Conservation (phyloP, 2,113 vertebrate species). For the Pteruthius melanotis region DNA sequence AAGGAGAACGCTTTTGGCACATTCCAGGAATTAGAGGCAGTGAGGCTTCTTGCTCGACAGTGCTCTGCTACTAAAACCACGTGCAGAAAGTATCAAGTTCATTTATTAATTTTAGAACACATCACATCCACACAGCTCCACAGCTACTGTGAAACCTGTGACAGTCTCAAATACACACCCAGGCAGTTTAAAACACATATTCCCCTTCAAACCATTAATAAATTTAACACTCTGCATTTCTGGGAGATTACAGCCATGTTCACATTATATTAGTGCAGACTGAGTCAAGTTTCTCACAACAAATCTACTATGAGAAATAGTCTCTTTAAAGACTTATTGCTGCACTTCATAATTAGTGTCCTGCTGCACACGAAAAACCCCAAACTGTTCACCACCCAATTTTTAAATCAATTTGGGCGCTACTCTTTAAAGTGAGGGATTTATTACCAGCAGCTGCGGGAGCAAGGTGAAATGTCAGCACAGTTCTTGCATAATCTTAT, state of each 20-base stretch:
- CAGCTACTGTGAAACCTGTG: neutral
- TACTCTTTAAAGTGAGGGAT: neutral
- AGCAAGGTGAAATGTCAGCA: neutral
- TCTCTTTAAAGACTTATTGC: neutral
- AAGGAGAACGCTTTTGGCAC: neutral
- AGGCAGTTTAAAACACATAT: neutral
- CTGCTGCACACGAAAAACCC: neutral
- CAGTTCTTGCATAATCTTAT: neutral
- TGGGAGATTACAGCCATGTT: neutral
- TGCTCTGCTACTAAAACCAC: neutral
- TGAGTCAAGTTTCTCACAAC: neutral
- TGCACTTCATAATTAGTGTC: neutral
- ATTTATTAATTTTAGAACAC: neutral
- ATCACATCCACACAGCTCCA: neutral
- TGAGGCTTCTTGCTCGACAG: neutral
- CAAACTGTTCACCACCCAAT: neutral
- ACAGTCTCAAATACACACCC: neutral
- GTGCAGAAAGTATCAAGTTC: neutral
- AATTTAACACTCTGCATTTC: neutral
- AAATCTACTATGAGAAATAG: neutral
- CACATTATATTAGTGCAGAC: neutral
- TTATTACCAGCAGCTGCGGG: neutral
- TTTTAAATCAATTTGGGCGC: neutral
- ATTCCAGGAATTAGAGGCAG: neutral
- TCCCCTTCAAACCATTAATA: neutral